Base-by-base conservation (phyloP, 2,797 vertebrate species). In the Sebastes goodei region DNA sequence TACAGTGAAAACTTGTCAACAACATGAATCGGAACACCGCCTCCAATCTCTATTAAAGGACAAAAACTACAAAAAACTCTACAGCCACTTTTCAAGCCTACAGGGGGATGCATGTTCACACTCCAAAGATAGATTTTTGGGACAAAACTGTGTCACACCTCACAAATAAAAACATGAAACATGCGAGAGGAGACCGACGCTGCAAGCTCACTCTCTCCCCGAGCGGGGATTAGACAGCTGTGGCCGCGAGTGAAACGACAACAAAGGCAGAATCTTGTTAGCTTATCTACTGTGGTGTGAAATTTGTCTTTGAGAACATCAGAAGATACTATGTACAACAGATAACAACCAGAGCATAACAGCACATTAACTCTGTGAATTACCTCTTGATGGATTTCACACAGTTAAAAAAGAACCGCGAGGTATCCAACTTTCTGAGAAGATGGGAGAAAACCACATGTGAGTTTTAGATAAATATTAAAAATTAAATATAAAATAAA, bases 261-360 rank as follows among this genome's bases (percentile, higher is more conserved):
- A 88, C 81, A 87, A 79, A 87, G 84, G 70, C 76, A 30, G 69
- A 83, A 87, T 89, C 90, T 77, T 82, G 83, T 87, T 88, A 89
- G 81, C 86, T 90, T 89, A 88, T 92, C 86, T 88, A 9, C 69
- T 76, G 66, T 17, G 35, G 71, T 89, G 87, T 89, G 87, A 91
- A 90, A 90, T 88, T 82, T 85, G 81, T 78, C 87, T 85, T 83
- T 86, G 80, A 84, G 85, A 86, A 84, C 84, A 77, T 87, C 78
- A 62, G 74, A 84, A 76, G 76, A 89, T 75, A 56, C 42, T 1
- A 68, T 32, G 80, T 82, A 71, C 63, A 84, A 73, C 75, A 84
- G 90, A 87, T 90, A 90, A 92, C 72, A 86, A 60, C 77, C 77
- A 60, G 60, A 89, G 86, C 82, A 79, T 63, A 79, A 86, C 84